These are phyloP conservation scores for Nebria ingens DNA, from an alignment of 1,140 invertebrate species.

Conservation along the genomic window DNA sequence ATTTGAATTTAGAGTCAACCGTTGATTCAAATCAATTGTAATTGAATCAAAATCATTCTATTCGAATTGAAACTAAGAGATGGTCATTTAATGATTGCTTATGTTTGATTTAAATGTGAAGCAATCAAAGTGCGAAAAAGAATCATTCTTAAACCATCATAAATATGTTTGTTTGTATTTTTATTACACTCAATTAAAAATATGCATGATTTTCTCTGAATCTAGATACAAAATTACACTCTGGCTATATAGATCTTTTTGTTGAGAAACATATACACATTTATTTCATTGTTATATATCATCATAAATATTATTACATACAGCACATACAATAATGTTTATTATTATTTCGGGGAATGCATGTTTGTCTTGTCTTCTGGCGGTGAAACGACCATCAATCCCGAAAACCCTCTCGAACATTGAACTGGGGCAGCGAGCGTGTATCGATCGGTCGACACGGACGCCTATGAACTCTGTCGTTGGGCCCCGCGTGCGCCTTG, in stretches of 20 bases:
- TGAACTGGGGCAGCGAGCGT: background rate
- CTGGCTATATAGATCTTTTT: too few species aligned
- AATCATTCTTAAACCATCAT: too few species aligned
- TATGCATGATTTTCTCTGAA: too few species aligned
- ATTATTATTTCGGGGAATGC: background rate
- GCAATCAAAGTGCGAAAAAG: too few species aligned
- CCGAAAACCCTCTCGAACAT: background rate
- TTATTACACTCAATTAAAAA: background rate
- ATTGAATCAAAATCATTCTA: too few species aligned
- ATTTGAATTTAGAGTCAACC: too few species aligned
- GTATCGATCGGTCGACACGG: background rate
- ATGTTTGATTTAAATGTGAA: too few species aligned
- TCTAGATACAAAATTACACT: background rate
- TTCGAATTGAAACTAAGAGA: too few species aligned
- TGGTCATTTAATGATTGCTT: too few species aligned
- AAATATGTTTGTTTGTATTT: background rate
- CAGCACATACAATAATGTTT: background rate
- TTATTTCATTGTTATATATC: background rate
- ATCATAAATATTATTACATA: too few species aligned
- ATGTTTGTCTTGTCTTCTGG: too few species aligned
- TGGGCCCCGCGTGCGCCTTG: background rate
- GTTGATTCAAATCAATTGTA: too few species aligned
- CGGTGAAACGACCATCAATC: background rate
- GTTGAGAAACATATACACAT: background rate
- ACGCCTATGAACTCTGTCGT: background rate